Percentiles rank a stretch among this genome's conserved stretches.
phyloP scores from a whole-genome alignment of 2,888 invertebrate species.

The Eupelmus urozonus region DNA sequence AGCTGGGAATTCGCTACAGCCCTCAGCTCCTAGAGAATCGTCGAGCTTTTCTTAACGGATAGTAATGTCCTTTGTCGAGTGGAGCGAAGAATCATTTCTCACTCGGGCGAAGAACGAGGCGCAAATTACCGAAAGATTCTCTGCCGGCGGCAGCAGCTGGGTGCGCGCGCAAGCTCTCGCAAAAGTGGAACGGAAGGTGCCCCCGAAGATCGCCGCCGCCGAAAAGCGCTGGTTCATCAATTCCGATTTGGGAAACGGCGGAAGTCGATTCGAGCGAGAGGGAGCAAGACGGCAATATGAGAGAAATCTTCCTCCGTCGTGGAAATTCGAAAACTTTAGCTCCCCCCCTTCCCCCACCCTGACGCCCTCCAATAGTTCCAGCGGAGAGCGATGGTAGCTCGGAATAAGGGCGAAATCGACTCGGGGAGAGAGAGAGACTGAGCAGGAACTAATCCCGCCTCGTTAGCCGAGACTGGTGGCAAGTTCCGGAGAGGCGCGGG shows the following conservation, averaged over 20 bases:
- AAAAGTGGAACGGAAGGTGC: slow-evolving; percentile 43
- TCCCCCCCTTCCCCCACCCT: not conserved
- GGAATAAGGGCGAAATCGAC: slow-evolving; percentile 49
- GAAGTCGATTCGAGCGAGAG: slow-evolving; percentile 29
- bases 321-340: slow-evolving; percentile 61
- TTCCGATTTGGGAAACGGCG: slow-evolving; percentile 49
- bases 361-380: slow-evolving; percentile 40
- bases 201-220: slow-evolving; percentile 40
- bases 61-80: slow-evolving; percentile 44
- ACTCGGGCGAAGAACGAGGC: slow-evolving; percentile 46
- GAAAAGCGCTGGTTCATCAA: slow-evolving; percentile 55
- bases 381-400: slow-evolving; percentile 13
- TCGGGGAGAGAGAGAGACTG: slow-evolving; percentile 41
- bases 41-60: slow-evolving; percentile 41
- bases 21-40: not conserved
- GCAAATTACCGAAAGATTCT: slow-evolving; percentile 52
- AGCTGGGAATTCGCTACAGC: slow-evolving; percentile 41
- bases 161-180: not conserved
- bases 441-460: slow-evolving; percentile 67
- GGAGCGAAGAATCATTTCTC: slow-evolving; percentile 52
- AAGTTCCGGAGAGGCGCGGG: slow-evolving; percentile 29
- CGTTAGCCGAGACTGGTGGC: slow-evolving; percentile 56
- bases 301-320: slow-evolving; percentile 38
- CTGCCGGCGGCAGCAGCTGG: not conserved
- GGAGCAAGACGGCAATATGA: not conserved